Conservation (phyloP, 2,888 invertebrate genomes). For the Euzophera pinguis region DNA sequence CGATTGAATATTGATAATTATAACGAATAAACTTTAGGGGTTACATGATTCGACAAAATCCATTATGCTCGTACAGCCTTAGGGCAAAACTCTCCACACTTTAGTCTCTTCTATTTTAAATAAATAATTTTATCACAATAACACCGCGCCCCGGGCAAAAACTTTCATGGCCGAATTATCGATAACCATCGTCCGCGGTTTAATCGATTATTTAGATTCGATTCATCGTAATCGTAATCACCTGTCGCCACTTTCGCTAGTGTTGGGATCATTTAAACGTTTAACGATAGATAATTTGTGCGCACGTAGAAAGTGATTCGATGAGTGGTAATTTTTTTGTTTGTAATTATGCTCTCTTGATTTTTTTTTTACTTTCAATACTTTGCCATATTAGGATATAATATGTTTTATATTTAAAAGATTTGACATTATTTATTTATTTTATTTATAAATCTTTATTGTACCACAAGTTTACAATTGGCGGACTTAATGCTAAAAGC, state of each 20-base stretch:
- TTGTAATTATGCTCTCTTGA: background rate
- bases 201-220: conserved; percentile 46
- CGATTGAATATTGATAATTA: too few relatives aligned
- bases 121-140: conserved; percentile 14
- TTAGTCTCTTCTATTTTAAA: conserved; percentile 2
- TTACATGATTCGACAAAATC: background rate
- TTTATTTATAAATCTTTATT: too few relatives aligned
- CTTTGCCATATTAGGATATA: background rate
- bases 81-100: background rate
- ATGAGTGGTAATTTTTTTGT: conserved; percentile 3
- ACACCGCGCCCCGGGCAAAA: conserved; percentile 25
- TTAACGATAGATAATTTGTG: conserved; percentile 11
- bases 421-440: too few relatives aligned
- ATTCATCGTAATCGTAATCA: conserved; percentile 28
- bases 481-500: too few relatives aligned
- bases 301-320: conserved; percentile 10
- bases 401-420: too few relatives aligned
- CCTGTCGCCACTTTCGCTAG: conserved; percentile 42
- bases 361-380: conserved; percentile 1
- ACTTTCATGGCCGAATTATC: conserved; percentile 23
- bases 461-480: too few relatives aligned
- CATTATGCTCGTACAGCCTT: background rate
- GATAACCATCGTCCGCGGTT: conserved; percentile 38
- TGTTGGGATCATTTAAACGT: conserved; percentile 3
- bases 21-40: too few relatives aligned